phyloP scores from a whole-genome alignment of 2,888 invertebrate species.

The Elmis aenea region DNA sequence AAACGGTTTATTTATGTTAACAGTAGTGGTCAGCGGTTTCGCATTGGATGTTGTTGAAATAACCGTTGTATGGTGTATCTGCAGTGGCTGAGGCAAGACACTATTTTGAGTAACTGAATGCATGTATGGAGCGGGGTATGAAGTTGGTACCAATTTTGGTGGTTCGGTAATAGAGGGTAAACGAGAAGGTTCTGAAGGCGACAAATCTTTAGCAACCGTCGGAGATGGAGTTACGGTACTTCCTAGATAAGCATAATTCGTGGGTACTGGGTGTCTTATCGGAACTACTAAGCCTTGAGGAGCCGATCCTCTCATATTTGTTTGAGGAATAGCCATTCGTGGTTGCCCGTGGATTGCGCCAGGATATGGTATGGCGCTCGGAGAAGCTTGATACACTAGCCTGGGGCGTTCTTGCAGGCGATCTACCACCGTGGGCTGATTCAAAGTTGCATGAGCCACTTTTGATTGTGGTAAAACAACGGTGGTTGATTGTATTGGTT shows the following conservation, averaged over 20 bases:
- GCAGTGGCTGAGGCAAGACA: background rate
- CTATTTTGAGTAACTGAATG: background rate
- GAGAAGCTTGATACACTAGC: slow-evolving; percentile 40
- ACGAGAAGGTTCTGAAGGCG: slow-evolving; percentile 7
- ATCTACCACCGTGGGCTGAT: too few relatives aligned
- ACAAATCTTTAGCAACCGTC: slow-evolving; percentile 8
- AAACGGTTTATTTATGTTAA: slow-evolving; percentile 25
- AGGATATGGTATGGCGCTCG: too few relatives aligned
- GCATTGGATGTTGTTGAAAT: slow-evolving; percentile 21
- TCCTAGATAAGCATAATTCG: slow-evolving; percentile 13
- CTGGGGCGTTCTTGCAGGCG: slow-evolving; percentile 43
- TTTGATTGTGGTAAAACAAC: slow-evolving; percentile 43
- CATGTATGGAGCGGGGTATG: slow-evolving; percentile 6
- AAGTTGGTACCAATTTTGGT: slow-evolving; percentile 21
- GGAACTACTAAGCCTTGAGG: slow-evolving; percentile 25
- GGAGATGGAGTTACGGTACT: too few relatives aligned
- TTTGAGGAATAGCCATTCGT: too few relatives aligned
- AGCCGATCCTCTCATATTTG: too few relatives aligned
- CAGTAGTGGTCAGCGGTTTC: slow-evolving; percentile 17
- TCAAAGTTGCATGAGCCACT: too few relatives aligned
- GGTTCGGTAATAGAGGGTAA: slow-evolving; percentile 15
- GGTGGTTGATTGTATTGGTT: slow-evolving; percentile 52
- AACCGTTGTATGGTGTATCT: slow-evolving; percentile 1
- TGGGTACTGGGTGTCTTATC: slow-evolving; percentile 28
- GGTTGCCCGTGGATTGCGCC: too few relatives aligned